Evolutionary conservation across 53 echinoderm and acorn worm species (phyloP).

Genomic region (Mesocentrotus franciscanus): DNA sequence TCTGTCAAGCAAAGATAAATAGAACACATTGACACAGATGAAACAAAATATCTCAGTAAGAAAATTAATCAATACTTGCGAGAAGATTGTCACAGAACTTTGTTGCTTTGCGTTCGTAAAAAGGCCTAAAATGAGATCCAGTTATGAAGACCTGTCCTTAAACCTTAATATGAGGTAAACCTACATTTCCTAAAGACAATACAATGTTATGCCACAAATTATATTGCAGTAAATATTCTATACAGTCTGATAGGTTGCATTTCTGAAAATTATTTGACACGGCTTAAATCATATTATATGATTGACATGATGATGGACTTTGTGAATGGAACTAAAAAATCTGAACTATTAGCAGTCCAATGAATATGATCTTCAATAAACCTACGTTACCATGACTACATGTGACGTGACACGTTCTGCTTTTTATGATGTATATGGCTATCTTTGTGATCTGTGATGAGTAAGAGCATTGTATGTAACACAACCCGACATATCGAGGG

Average conservation of each 20-base stretch:
- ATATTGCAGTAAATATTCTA: no score
- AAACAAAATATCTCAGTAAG: neutral
- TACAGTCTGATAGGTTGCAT: no score
- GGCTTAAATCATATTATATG: neutral
- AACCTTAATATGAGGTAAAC: no score
- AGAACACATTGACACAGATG: neutral
- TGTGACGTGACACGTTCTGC: neutral
- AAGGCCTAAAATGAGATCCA: no score
- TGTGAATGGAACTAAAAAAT: neutral
- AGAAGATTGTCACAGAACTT: neutral
- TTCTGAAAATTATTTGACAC: neutral
- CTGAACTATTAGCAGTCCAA: neutral
- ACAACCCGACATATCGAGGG: slow-evolving; percentile 18
- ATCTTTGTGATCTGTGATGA: slow-evolving; percentile 26
- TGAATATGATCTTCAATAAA: slow-evolving; percentile 16
- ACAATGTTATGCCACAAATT: no score
- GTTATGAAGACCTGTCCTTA: no score
- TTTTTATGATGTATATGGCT: neutral
- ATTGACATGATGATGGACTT: neutral
- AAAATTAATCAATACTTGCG: neutral
- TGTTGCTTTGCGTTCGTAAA: no score
- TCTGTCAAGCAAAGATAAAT: neutral
- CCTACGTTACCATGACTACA: neutral
- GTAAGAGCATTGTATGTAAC: slow-evolving; percentile 4
- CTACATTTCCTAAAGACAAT: no score